Conservation (phyloP, 2,113 vertebrate genomes). For the Mugil cephalus region DNA sequence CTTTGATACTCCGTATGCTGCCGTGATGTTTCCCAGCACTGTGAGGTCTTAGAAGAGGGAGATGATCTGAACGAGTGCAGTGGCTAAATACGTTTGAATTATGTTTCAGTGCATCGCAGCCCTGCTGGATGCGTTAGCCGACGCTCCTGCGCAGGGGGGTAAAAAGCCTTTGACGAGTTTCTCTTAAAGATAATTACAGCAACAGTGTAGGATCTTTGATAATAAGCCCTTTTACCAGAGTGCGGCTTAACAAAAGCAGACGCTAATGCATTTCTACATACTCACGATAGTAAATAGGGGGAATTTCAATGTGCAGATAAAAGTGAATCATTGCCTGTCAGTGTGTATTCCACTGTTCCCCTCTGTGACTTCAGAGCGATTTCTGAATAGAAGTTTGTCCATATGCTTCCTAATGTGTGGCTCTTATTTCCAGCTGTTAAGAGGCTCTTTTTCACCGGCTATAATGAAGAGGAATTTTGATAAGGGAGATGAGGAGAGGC, state of each 20-base stretch:
- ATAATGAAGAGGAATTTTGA: slow-evolving; percentile 56
- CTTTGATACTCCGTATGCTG: too few relatives aligned
- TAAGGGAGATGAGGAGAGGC: slow-evolving; percentile 37
- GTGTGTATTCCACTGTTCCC: slow-evolving; percentile 7
- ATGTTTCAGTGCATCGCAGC: not conserved
- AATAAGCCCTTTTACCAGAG: slow-evolving; percentile 44
- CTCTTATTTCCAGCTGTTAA: slow-evolving; percentile 50
- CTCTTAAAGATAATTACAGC: slow-evolving; percentile 52
- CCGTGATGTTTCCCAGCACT: not conserved
- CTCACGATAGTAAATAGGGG: slow-evolving; percentile 20
- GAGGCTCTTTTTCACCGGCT: slow-evolving; percentile 38
- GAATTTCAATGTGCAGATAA: slow-evolving; percentile 51
- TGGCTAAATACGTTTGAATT: slow-evolving; percentile 10
- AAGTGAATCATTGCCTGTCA: slow-evolving; percentile 39
- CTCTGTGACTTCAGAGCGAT: slow-evolving; percentile 22
- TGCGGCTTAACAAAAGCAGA: slow-evolving; percentile 49
- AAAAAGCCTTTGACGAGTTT: slow-evolving; percentile 49
- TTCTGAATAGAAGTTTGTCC: slow-evolving; percentile 49
- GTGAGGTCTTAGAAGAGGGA: not conserved
- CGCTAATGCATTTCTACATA: slow-evolving; percentile 50
- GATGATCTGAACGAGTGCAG: not conserved
- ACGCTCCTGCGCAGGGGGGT: slow-evolving; percentile 11
- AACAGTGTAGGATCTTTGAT: slow-evolving; percentile 45
- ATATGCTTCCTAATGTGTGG: slow-evolving; percentile 21
- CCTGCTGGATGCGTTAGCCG: slow-evolving; percentile 16